These are phyloP conservation scores for Platycnemis pennipes DNA, from an alignment of 2,888 invertebrate species.

Conservation along the genomic window DNA sequence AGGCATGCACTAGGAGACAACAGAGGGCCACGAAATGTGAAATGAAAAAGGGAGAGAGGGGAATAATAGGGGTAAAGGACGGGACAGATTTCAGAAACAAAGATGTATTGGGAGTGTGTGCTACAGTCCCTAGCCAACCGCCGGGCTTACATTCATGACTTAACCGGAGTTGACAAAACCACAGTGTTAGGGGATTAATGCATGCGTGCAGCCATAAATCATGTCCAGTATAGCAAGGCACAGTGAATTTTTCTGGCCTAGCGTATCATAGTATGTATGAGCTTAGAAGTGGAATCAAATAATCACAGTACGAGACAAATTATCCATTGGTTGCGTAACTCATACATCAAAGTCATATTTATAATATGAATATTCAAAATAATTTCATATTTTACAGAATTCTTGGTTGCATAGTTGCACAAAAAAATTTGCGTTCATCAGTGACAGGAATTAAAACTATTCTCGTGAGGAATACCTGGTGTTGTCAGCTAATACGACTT, in stretches of 20 bases:
- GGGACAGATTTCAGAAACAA: not conserved
- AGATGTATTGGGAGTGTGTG: not conserved
- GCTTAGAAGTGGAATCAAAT: not conserved
- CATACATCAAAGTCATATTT: too few relatives aligned
- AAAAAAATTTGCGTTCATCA: too few relatives aligned
- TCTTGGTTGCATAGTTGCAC: too few relatives aligned
- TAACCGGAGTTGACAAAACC: conserved; percentile 4
- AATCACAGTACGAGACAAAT: too few relatives aligned
- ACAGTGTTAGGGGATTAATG: not conserved
- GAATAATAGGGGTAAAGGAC: not conserved
- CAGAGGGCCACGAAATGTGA: not conserved
- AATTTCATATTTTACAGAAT: too few relatives aligned
- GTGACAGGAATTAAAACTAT: too few relatives aligned
- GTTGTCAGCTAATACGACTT: too few relatives aligned
- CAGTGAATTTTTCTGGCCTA: not conserved
- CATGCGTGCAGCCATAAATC: not conserved
- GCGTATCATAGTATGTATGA: not conserved
- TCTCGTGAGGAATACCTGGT: too few relatives aligned
- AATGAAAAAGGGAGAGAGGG: not conserved
- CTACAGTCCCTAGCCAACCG: not conserved
- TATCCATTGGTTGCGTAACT: too few relatives aligned
- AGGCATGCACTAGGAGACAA: not conserved
- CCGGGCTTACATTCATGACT: not conserved
- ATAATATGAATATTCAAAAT: too few relatives aligned
- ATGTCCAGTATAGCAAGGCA: not conserved